Conservation (phyloP, 2,888 invertebrate genomes). For the Melitaea athalia region DNA sequence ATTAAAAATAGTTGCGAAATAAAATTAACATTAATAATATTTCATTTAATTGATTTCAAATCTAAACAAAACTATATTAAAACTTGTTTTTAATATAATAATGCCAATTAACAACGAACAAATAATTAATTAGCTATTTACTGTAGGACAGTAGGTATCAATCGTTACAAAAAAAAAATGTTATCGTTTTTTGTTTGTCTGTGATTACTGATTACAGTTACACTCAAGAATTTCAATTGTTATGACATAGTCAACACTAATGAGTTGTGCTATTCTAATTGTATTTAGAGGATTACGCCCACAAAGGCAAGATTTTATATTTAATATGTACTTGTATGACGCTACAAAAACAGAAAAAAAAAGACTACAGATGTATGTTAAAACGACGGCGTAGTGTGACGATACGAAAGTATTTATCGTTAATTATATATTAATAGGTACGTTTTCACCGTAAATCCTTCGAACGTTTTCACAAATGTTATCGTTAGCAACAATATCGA, state of each 20-base stretch:
- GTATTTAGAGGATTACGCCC: slow-evolving; percentile 25
- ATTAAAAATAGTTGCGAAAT: slow-evolving; percentile 36
- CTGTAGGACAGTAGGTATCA: slow-evolving; percentile 6
- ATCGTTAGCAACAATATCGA: slow-evolving; percentile 38
- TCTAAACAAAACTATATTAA: slow-evolving; percentile 15
- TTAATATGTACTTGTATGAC: slow-evolving; percentile 23
- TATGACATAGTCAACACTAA: slow-evolving; percentile 6
- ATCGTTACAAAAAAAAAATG: slow-evolving; percentile 11
- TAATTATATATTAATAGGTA: slow-evolving; percentile 8
- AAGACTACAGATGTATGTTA: slow-evolving; percentile 26
- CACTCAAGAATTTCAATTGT: slow-evolving; percentile 9
- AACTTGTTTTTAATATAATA: slow-evolving; percentile 29
- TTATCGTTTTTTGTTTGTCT: slow-evolving; percentile 1
- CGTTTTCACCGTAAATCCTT: slow-evolving; percentile 10
- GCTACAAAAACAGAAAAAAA: slow-evolving; percentile 33
- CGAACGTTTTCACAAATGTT: slow-evolving; percentile 38
- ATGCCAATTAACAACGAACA: slow-evolving; percentile 25
- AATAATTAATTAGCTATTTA: slow-evolving; percentile 30
- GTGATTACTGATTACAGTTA: slow-evolving; percentile 7
- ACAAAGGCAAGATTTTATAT: slow-evolving; percentile 16
- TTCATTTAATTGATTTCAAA: neutral
- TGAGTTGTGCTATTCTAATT: slow-evolving; percentile 18
- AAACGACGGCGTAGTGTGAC: slow-evolving; percentile 1
- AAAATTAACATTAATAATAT: slow-evolving; percentile 1
- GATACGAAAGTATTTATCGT: slow-evolving; percentile 8